phyloP scores from a whole-genome alignment of 2,797 vertebrate genomes.

The Artibeus jamaicensis region DNA sequence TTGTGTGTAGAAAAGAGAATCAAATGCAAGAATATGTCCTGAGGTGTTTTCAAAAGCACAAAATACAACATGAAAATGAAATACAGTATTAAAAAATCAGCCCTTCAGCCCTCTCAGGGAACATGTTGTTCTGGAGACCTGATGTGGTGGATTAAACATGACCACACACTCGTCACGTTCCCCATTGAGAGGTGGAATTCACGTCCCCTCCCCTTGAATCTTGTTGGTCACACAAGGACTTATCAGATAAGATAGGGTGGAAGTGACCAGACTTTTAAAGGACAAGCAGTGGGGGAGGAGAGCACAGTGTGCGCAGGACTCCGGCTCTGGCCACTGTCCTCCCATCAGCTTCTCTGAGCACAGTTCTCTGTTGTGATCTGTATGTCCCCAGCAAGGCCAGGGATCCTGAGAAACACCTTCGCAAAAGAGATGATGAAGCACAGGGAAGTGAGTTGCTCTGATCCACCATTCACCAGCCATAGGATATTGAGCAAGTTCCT shows the following conservation, averaged over 20 bases:
- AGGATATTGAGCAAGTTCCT: neutral
- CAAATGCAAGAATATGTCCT: neutral
- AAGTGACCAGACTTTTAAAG: neutral
- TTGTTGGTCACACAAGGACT: neutral
- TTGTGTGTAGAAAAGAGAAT: neutral
- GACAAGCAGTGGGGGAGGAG: neutral
- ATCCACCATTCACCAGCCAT: neutral
- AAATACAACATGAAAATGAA: neutral
- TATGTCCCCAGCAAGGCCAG: neutral
- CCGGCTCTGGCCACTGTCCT: neutral
- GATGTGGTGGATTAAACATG: neutral
- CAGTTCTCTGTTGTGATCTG: neutral
- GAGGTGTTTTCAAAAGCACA: neutral
- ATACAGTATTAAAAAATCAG: neutral
- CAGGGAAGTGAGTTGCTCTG: neutral
- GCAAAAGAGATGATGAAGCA: too few species aligned
- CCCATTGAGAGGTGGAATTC: neutral
- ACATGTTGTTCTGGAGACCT: neutral
- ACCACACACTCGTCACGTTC: neutral
- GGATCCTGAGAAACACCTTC: neutral
- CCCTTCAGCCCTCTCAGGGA: neutral
- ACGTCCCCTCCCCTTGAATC: neutral
- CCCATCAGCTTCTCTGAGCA: neutral
- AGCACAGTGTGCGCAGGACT: neutral
- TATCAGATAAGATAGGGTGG: neutral